Conservation (phyloP, 2,888 invertebrate genomes). For the Anodontia alba region DNA sequence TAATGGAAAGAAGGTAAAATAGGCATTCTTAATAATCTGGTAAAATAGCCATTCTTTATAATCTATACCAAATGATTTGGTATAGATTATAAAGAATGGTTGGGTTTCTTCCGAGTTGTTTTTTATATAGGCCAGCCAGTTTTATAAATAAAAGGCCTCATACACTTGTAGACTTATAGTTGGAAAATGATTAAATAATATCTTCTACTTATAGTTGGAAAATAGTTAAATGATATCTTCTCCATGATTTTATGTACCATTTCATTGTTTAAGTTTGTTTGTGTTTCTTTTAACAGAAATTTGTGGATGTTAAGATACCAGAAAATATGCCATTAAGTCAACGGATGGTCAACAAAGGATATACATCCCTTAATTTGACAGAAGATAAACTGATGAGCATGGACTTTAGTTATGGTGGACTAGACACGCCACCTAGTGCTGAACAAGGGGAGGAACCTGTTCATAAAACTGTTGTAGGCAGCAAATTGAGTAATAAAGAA, state of each 20-base stretch:
- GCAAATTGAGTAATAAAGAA: conserved; percentile 48
- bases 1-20: no score
- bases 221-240: no score
- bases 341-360: conserved; percentile 78
- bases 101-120: no score
- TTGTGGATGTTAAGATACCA: conserved; percentile 75
- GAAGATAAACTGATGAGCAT: conserved; percentile 70
- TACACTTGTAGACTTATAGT: no score
- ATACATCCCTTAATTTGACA: conserved; percentile 73
- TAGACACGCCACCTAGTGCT: conserved; percentile 67
- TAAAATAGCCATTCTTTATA: no score
- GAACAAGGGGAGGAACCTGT: conserved; percentile 49
- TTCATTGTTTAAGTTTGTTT: background rate
- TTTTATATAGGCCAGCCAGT: no score
- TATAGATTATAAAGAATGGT: no score
- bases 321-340: conserved; percentile 77
- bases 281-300: conserved; percentile 75
- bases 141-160: no score
- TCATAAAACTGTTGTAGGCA: conserved; percentile 43
- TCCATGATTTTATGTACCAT: background rate
- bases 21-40: no score
- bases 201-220: no score
- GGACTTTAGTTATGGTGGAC: conserved; percentile 75
- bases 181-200: no score
- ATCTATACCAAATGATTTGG: no score